Evolutionary conservation across 2,797 vertebrate genomes (phyloP), one percentile per base, ranked within the genome.

Genomic region (Eutrigla gurnardus): DNA sequence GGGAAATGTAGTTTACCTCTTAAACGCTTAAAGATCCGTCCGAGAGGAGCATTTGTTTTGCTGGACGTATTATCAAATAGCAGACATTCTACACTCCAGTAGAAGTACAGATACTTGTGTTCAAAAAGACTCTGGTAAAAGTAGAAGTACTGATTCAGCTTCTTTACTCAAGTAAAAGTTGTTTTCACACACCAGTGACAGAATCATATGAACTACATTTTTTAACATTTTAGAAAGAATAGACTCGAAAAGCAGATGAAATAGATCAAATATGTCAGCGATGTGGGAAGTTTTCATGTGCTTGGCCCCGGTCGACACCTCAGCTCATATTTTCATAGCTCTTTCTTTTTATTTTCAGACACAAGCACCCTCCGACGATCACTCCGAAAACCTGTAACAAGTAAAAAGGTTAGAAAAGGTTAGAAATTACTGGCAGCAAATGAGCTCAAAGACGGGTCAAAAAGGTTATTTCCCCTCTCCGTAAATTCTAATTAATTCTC

Each of bases 1-100:
- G 90, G 92, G 92, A 83, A 88, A 77, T 89, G 89, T 77, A 75
- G 87, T 92, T 78, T 3, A 42, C 0, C 11, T 1, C 1, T 39
- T 3, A 14, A 55, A 49, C 4, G 0, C 39, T 50, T 25, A 50
- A 25, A 25, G 4, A 39, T 2, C n/a, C 13, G 7, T 2, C 7
- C n/a, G 18, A 50, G 35, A 65, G n/a, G 14, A 32, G n/a, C 3
- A n/a, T 33, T 64, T 18, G 45, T 18, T 47, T 18, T 3, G 7
- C 13, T 10, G 14, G 12, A 11, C 11, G 43, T 63, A 33, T 8
- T 36, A 25, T 1, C 25, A 25, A 25, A 25, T 25, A 25, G 25
- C 25, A 25, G 25, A 25, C 2, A 25, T 25, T 25, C 2, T 25
- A 25, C 25, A 25, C 25, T 25, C 25, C 25, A 25, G 25, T 25